Base-by-base conservation (phyloP, 1,140 invertebrate species). In the Zeugodacus cucurbitae region DNA sequence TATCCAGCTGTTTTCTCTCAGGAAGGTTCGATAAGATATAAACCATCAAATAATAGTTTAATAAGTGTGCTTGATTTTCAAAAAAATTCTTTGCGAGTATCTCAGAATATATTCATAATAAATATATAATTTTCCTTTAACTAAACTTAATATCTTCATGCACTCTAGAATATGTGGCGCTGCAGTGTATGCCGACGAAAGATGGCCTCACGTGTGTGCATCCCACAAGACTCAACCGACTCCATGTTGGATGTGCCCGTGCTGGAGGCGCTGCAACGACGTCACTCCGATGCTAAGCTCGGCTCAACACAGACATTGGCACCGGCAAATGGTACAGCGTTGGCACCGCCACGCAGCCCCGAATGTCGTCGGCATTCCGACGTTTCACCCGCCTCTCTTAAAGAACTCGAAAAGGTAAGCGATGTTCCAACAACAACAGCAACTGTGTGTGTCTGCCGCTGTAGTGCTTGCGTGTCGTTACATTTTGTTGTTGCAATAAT, bases 171-270 rank as follows among this genome's bases (percentile, higher is more conserved):
- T 89, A 96, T 95, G 89, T 97, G 96, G 96, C 94, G 96, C 67
- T 97, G 97, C 92, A 97, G 96, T 88, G 96, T 97, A 3, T 97
- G 97, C 91, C 95, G 96, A 29, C 95, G 97, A 89, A 97, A 97
- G 93, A 95, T 97, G 89, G 96, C 96, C 67, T 97, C 96, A 1
- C 94, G 96, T 32, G 95, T 95, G n/a, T 94, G 93, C 74, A 91
- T 94, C 85, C 94, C 96, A 90, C 96, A 97, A 91, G 96, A 97
- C 91, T 97, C 96, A 58, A 97, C 96, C 20, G 97, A 97, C 91
- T 97, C 96, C 10, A 94, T 96, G 86, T 94, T 97, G 41, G 97
- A 97, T 88, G 95, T 97, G 67, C 97, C 97, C 0, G 95, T 97
- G 5, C 94, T 96, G 88, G 97, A 97, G 88, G 95, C 96, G 0